Evolutionary conservation across 2,797 vertebrate species (phyloP).

Genomic region (Podarcis siculus): DNA sequence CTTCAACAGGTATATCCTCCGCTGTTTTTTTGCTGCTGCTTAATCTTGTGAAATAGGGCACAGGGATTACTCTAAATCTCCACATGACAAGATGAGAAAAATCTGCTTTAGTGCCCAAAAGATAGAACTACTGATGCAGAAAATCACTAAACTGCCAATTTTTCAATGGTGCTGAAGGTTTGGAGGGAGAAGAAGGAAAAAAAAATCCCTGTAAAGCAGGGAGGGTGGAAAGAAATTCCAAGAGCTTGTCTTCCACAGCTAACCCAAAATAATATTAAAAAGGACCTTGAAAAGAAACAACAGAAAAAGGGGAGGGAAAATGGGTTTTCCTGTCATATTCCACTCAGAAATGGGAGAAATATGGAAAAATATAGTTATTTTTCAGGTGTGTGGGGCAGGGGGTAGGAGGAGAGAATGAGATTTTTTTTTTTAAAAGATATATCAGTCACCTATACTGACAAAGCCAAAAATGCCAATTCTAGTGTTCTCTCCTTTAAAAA

Average conservation of each 20-base stretch:
- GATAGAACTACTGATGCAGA: constrained; percentile 38
- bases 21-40: background rate
- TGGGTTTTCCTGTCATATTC: background rate
- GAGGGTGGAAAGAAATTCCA: background rate
- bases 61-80: constrained; percentile 46
- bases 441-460: background rate
- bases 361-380: background rate
- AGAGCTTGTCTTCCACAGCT: background rate
- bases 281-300: background rate
- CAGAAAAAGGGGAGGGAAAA: background rate
- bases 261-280: constrained; percentile 1
- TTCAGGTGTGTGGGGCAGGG: background rate
- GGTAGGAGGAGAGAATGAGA: background rate
- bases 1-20: constrained; percentile 25
- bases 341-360: background rate
- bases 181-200: background rate
- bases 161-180: constrained; percentile 20
- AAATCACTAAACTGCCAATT: constrained; percentile 44
- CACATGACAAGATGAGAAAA: constrained; percentile 42
- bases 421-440: background rate
- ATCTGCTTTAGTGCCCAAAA: constrained; percentile 33
- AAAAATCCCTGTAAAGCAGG: background rate
- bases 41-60: constrained; percentile 39
- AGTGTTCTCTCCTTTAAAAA: background rate
- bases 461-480: background rate